Conservation (phyloP, 2,797 vertebrate genomes). For the Emydoidea blandingii region DNA sequence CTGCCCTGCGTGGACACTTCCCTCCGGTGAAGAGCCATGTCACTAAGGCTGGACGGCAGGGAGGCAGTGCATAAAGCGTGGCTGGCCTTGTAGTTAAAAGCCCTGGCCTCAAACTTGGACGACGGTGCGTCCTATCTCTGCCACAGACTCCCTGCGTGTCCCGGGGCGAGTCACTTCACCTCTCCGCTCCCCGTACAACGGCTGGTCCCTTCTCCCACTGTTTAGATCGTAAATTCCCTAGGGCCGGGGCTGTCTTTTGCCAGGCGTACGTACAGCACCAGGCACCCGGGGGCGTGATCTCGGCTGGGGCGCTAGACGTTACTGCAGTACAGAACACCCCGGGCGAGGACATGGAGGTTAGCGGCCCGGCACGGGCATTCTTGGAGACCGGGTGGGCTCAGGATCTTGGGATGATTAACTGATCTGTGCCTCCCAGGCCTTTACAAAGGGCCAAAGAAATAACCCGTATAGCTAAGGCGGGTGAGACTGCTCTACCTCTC, state of each 20-base stretch:
- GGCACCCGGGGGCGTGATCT: too few relatives aligned
- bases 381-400: neutral
- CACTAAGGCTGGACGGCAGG: neutral
- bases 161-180: neutral
- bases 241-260: neutral
- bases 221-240: neutral
- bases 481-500: neutral
- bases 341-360: neutral
- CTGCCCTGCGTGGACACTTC: neutral
- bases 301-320: neutral
- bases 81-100: neutral
- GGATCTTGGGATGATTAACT: neutral
- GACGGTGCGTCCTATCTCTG: neutral
- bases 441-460: neutral
- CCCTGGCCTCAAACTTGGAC: neutral
- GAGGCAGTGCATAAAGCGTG: neutral
- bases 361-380: neutral
- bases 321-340: neutral
- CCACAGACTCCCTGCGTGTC: neutral
- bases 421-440: neutral
- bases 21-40: neutral
- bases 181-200: neutral
- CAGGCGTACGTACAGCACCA: neutral
- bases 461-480: neutral
- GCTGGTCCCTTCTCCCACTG: neutral